Base-by-base conservation (phyloP, 2,888 invertebrate genomes). In the Steinernema carpocapsae region DNA sequence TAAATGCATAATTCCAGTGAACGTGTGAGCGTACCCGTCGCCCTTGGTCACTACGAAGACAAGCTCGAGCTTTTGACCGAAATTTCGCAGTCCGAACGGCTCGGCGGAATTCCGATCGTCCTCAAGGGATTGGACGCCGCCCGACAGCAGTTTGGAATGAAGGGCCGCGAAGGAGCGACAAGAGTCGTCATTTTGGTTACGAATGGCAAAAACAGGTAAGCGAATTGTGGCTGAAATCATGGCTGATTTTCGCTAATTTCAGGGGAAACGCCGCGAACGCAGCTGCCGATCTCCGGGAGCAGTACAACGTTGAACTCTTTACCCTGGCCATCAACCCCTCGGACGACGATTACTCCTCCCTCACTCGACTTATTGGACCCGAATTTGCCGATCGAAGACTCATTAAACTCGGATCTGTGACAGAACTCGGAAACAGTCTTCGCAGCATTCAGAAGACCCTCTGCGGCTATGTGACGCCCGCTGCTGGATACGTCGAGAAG, bases 1-100 rank as follows among this genome's bases (percentile, higher is more conserved):
- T 59, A 42, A 72, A 17, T 59, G 22, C 24, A 14, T 17, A 1
- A 24, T 52, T 84, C 43, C 43, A 86, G 86, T 73, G 86, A 86
- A 72, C 83, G 85, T 51, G 86, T 86, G 2, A 83, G 84, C 19
- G 86, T 86, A 10, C 86, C 86, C 22, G 83, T 86, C 1, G 86
- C 86, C 0, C 77, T 86, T n/a, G 86, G 86, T 7, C 83, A 87
- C 59, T 86, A 86, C 72, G 86, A 86, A 52, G 86, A 86, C 74
- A 84, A 87, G 72, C 80, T 85, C 59, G 86, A 86, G 74, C 75
- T 86, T 26, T 76, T 86, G 14, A 81, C 80, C 71, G 86, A 87
- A 74, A 86, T 86, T 19, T 75, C 75, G 7, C 82, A 84, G 3
- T 76, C 83, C 12, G 83, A 85, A 70, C 82, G 83, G 70, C 79